A percentile compares a stretch with the other conserved stretches of the same genome.
These are phyloP conservation scores for Indicator maculatus DNA, from an alignment of 2,113 vertebrate species.

Conservation along the genomic window DNA sequence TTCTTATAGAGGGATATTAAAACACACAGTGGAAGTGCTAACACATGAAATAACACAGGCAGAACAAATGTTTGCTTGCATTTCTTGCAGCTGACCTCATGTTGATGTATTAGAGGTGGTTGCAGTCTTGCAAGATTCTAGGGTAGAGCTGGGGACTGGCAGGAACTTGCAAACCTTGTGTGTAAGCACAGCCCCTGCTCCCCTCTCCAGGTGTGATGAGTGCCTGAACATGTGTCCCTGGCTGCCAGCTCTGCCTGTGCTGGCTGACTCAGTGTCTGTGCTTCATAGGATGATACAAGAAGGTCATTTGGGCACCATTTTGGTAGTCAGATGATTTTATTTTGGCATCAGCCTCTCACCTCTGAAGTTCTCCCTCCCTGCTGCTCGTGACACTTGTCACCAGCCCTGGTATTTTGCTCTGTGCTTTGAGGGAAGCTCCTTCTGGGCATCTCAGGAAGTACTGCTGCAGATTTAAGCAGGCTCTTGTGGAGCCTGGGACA, in stretches of 20 bases:
- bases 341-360: not conserved
- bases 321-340: not conserved
- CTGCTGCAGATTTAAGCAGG: not conserved
- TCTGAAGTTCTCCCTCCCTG: rapidly evolving
- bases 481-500: rapidly evolving
- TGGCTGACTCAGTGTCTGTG: rapidly evolving
- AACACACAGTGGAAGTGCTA: not conserved
- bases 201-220: rapidly evolving
- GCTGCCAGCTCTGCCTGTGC: rapidly evolving
- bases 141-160: not conserved
- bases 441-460: not conserved
- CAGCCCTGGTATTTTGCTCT: not conserved
- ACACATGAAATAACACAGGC: not conserved
- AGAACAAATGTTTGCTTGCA: not conserved
- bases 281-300: not conserved
- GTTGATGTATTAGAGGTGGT: not conserved
- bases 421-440: not conserved
- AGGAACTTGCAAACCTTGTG: too few species aligned
- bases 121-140: not conserved
- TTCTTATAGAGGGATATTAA: not conserved
- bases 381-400: rapidly evolving
- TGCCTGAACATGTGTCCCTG: rapidly evolving
- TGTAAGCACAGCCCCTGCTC: not conserved
- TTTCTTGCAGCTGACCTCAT: not conserved
- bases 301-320: too few species aligned